phyloP scores from a whole-genome alignment of 2,797 vertebrate genomes.

The Tragopan temminckii region DNA sequence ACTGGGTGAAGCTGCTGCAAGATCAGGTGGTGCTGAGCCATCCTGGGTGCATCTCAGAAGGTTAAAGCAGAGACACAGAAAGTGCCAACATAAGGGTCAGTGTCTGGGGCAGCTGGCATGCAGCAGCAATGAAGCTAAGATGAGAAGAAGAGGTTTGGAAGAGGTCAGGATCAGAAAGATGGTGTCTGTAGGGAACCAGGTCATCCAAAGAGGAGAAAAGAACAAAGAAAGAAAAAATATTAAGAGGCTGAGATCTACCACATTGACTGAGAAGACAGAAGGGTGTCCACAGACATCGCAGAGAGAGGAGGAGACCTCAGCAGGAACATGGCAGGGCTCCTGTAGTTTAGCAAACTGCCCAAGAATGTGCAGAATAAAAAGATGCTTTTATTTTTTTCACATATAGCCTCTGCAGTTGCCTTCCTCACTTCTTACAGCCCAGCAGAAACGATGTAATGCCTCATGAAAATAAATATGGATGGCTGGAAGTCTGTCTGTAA shows the following conservation, averaged over 20 bases:
- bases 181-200: not conserved
- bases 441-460: not conserved
- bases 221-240: not conserved
- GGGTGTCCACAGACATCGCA: no score
- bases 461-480: not conserved
- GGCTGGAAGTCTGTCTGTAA: not conserved
- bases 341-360: not conserved
- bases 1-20: not conserved
- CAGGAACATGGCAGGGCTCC: not conserved
- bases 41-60: not conserved
- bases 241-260: not conserved
- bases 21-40: fast-evolving
- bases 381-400: not conserved
- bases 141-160: not conserved
- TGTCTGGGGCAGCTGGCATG: fast-evolving
- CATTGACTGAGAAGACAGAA: not conserved
- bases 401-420: not conserved
- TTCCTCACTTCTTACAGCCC: not conserved
- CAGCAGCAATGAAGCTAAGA: not conserved
- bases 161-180: not conserved
- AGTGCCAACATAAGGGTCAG: fast-evolving
- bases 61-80: not conserved
- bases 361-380: not conserved
- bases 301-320: not conserved
- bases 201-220: not conserved